These are phyloP conservation scores for Passer domesticus DNA, from an alignment of 2,113 vertebrate genomes.

Conservation along the genomic window DNA sequence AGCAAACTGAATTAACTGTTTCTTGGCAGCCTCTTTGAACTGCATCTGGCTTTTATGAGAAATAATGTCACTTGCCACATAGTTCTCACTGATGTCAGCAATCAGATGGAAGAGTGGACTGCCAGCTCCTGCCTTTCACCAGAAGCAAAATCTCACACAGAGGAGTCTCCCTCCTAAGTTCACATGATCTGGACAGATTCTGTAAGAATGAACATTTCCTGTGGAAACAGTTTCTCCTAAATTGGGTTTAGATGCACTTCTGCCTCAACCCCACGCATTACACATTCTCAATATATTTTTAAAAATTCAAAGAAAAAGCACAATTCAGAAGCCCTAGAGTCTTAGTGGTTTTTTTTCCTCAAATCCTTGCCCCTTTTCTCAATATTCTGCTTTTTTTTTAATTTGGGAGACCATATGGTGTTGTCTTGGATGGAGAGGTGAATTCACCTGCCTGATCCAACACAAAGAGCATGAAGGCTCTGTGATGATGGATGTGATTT, in stretches of 20 bases:
- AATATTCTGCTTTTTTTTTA: neutral
- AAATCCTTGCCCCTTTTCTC: neutral
- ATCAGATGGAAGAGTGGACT: neutral
- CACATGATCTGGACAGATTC: neutral
- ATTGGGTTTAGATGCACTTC: neutral
- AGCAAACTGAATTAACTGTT: neutral
- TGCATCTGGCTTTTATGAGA: neutral
- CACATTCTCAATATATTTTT: neutral
- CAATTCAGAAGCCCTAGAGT: neutral
- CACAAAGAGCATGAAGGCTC: neutral
- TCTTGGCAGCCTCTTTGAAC: neutral
- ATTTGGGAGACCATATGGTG: neutral
- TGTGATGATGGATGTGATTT: neutral
- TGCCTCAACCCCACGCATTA: neutral
- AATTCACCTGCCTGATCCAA: neutral
- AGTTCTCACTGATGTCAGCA: neutral
- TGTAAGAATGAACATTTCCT: neutral
- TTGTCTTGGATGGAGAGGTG: neutral
- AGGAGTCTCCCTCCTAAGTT: neutral
- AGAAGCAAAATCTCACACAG: neutral
- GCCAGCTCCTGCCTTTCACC: neutral
- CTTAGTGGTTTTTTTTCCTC: neutral
- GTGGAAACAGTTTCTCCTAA: neutral
- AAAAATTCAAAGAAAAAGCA: neutral
- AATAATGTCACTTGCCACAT: neutral